A percentile compares a stretch with the other conserved stretches of the same genome.
Evolutionary conservation across 2,113 vertebrate genomes (phyloP).

Genomic region (Lota lota): DNA sequence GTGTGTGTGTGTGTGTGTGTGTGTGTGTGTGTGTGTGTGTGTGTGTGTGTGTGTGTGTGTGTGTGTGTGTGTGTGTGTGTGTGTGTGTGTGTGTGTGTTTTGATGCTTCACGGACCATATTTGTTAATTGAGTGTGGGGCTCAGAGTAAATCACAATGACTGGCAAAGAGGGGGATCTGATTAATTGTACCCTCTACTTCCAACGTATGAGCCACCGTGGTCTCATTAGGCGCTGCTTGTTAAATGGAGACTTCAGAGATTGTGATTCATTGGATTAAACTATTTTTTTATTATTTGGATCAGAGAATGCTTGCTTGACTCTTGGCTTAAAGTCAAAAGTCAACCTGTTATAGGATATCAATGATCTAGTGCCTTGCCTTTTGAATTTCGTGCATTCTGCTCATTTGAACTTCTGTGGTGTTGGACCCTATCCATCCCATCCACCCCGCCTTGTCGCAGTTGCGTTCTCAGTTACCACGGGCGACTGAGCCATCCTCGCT

Average conservation of each 20-base stretch:
- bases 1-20: neutral
- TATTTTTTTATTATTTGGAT: neutral
- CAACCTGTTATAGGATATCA: neutral
- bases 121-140: too few relatives aligned
- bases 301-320: neutral
- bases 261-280: neutral
- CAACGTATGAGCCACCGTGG: too few relatives aligned
- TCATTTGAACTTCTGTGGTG: conserved; percentile 48
- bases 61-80: neutral
- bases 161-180: too few relatives aligned
- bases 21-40: conserved; percentile 1
- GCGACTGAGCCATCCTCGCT: conserved; percentile 56
- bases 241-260: neutral
- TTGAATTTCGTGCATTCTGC: conserved; percentile 33
- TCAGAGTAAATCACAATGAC: too few relatives aligned
- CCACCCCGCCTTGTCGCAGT: conserved; percentile 44
- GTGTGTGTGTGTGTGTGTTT: neutral
- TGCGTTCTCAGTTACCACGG: conserved; percentile 43
- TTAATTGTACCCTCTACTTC: too few relatives aligned
- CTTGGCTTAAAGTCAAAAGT: neutral
- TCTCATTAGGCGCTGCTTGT: too few relatives aligned
- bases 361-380: neutral
- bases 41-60: too few relatives aligned
- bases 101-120: too few relatives aligned
- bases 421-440: conserved; percentile 31